Base-by-base conservation (phyloP, 92 coral and sea anemone genomes). In the Phenganax marumi region DNA sequence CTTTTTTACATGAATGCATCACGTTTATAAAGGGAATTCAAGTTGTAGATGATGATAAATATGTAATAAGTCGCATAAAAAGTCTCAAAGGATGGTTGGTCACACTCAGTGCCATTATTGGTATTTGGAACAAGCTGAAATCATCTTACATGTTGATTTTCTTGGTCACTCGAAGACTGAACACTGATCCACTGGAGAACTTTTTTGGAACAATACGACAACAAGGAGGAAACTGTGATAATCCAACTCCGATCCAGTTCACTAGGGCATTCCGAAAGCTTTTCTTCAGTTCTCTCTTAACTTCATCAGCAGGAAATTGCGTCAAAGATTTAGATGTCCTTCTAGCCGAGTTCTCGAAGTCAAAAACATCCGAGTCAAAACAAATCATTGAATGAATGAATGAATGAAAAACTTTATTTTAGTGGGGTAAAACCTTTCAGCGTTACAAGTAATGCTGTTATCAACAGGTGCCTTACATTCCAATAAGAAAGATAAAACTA, bases 231-330 rank as follows among this genome's bases (percentile, higher is more conserved):
- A 62, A 62, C 12, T 62, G 33, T 3, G 69, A 62, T 13, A 22
- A 13, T 62, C 69, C 69, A 3, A 62, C 69, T 3, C 69, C 69
- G 1, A 6, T 62, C 7, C 69, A 62, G 69, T 62, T 62, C 43
- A 3, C 69, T 43, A 62, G 69, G 69, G 69, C 69, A 19, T 62
- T 62, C 69, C 19, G 69, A 62, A 62, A 62, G 43, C 21, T 62
- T 8, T 62, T 62, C 24, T 62, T 62, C 24, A 43, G 24, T 12
- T 3, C 19, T 13, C 24, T 18, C 17, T 22, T 62, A 12, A 13
- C 69, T 19, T 43, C 39, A 19, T 62, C 69, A 18, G 69, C 7
- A 19, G 69, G 69, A 4, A 62, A 62, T 43, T 62, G 69, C 39
- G 24, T 22, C 5, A 13, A 62, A 18, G 69, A 62, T 13, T 43